Conservation (phyloP, 2,113 vertebrate genomes). For the Eurystomus gularis region DNA sequence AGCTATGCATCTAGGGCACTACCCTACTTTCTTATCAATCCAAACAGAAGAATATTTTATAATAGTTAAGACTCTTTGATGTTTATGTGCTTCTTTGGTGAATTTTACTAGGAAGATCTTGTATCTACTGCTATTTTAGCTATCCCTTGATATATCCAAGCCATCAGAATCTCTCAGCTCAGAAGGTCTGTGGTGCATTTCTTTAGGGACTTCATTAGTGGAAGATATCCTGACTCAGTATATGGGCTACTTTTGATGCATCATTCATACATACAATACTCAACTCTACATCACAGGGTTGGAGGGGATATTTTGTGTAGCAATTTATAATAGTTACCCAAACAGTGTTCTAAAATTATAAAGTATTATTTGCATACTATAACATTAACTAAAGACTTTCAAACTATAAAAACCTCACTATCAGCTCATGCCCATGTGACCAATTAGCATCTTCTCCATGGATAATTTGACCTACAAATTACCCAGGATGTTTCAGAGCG, state of each 20-base stretch:
- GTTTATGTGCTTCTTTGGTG: constrained; percentile 41
- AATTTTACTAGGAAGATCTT: constrained; percentile 48
- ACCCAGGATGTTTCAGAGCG: background rate
- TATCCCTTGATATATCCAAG: constrained; percentile 56
- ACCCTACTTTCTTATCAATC: constrained; percentile 62
- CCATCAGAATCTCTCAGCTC: constrained; percentile 14
- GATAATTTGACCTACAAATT: background rate
- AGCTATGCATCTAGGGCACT: constrained; percentile 62
- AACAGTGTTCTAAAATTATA: background rate
- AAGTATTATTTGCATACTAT: background rate
- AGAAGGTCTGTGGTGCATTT: constrained; percentile 36
- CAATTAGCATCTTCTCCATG: background rate
- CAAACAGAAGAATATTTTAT: constrained; percentile 43
- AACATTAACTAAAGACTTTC: background rate
- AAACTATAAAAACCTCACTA: background rate
- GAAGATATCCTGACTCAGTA: constrained; percentile 39
- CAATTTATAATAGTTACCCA: background rate
- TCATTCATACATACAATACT: background rate
- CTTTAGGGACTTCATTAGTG: constrained; percentile 72
- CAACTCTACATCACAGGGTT: background rate
- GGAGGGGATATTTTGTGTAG: background rate
- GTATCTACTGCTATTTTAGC: constrained; percentile 36
- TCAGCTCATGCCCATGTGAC: background rate
- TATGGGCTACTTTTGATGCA: constrained; percentile 19
- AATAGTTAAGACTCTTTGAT: constrained; percentile 54